These are phyloP conservation scores for Tachycineta bicolor DNA, from an alignment of 2,113 vertebrate genomes.

Conservation along the genomic window DNA sequence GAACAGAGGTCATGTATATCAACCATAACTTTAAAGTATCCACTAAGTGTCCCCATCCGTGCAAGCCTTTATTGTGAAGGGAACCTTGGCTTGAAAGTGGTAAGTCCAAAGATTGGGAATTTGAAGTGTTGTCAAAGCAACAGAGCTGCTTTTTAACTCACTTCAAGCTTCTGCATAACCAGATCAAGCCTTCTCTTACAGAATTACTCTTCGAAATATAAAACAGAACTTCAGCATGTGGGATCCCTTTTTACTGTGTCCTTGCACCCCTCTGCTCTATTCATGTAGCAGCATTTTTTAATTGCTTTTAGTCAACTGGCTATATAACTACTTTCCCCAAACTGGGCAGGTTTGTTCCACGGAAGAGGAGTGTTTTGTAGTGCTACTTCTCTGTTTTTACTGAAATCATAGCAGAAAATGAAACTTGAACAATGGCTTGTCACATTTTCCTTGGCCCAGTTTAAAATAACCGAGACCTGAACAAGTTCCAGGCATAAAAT, in stretches of 20 bases:
- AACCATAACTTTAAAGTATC: neutral
- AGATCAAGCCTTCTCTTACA: neutral
- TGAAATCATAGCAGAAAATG: neutral
- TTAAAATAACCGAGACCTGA: neutral
- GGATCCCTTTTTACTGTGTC: neutral
- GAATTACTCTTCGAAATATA: neutral
- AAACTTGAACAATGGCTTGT: neutral
- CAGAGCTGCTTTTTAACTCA: neutral
- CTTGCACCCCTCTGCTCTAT: neutral
- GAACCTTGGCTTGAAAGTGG: neutral
- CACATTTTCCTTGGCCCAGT: neutral
- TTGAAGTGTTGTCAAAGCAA: neutral
- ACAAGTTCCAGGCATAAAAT: neutral
- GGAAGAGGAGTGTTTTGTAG: neutral
- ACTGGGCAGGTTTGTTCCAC: neutral
- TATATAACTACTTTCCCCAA: neutral
- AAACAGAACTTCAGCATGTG: neutral
- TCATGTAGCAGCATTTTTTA: neutral
- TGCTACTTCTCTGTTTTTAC: neutral
- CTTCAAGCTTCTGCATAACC: neutral
- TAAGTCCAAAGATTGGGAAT: neutral
- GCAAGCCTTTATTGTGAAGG: neutral
- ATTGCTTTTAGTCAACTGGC: neutral
- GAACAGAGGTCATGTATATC: fast-evolving
- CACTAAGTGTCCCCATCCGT: fast-evolving